Base-by-base conservation (phyloP, 2,113 vertebrate species). In the Syngnathus scovelli region DNA sequence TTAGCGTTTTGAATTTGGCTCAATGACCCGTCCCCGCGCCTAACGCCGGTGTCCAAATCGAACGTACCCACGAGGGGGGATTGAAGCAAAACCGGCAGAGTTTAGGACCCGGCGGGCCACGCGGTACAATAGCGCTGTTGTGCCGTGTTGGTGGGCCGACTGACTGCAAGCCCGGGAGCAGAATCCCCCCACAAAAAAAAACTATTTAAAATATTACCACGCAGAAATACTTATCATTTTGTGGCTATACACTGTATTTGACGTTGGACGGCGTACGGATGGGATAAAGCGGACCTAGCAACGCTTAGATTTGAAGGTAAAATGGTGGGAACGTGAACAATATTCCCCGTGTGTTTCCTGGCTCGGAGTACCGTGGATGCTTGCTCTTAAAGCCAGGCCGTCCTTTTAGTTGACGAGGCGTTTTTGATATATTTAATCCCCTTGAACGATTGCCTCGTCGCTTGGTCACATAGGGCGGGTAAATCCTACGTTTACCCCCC, bases 61-160 rank as follows among this genome's bases (percentile, higher is more conserved):
- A 78, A 73, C 85, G 76, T 81, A 84, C 86, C 79, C 85, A 80
- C 15, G 16, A 11, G 11, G 39, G 52, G 52, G 39, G 55, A 71
- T 62, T 81, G 80, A 67, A 83, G 78, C 86, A 65, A 77, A 92
- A 37, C 0, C 85, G 93, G 92, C 89, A 92, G 94, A 87, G 85
- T 90, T 85, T 92, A 93, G 87, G 92, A 92, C 92, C 91, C 89
- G 67, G 89, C 87, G 78, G 90, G 83, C n/a, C 52, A 73, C 89
- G 87, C 89, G 89, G 92, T 94, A 94, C 95, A 96, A 97, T 95
- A 94, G 95, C 86, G 89, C 90, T 92, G 92, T 93, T 94, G 92
- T 94, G 90, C 78, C 79, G 87, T 88, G 83, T 78, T 82, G 83
- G 86, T 77, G 78, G 79, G 86, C 75, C 79, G 80, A 83, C 75